phyloP scores from a whole-genome alignment of 1,140 invertebrate species.

The Diabrotica undecimpunctata region DNA sequence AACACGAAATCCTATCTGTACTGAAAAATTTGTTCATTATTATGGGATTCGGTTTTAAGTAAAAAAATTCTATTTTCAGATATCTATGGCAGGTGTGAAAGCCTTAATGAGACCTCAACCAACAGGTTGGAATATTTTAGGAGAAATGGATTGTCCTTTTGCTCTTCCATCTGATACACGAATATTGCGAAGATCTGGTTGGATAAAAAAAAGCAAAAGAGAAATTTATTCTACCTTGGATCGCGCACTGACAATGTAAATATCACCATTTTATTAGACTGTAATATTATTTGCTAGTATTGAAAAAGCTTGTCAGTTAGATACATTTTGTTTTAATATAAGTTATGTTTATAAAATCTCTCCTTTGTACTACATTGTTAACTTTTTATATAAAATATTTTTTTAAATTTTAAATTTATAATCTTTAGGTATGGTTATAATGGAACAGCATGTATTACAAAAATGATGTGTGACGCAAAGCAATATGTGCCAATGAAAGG shows the following conservation, averaged over 20 bases:
- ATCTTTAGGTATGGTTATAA: conserved; percentile 57
- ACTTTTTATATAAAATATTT: too few species aligned
- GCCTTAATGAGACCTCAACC: conserved; percentile 34
- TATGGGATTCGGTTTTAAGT: too few species aligned
- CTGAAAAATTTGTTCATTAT: too few species aligned
- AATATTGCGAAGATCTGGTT: conserved; percentile 16
- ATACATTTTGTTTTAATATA: too few species aligned
- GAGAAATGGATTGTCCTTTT: conserved; percentile 38
- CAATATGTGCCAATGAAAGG: conserved; percentile 55
- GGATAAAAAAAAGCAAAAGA: conserved; percentile 25
- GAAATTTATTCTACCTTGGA: conserved; percentile 23
- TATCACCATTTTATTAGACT: background rate
- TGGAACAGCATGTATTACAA: conserved; percentile 61
- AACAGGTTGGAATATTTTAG: conserved; percentile 30
- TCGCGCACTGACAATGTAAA: conserved; percentile 22
- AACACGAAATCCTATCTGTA: too few species aligned
- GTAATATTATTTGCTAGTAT: background rate
- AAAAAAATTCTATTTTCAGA: conserved; percentile 23
- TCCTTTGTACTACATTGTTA: too few species aligned
- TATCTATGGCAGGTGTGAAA: conserved; percentile 33
- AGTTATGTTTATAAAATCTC: too few species aligned
- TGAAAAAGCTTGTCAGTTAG: too few species aligned
- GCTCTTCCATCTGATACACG: conserved; percentile 31
- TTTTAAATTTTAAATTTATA: too few species aligned
- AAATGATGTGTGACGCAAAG: conserved; percentile 65